Evolutionary conservation across 2,797 vertebrate species (phyloP).

Genomic region (Tragelaphus eurycerus): DNA sequence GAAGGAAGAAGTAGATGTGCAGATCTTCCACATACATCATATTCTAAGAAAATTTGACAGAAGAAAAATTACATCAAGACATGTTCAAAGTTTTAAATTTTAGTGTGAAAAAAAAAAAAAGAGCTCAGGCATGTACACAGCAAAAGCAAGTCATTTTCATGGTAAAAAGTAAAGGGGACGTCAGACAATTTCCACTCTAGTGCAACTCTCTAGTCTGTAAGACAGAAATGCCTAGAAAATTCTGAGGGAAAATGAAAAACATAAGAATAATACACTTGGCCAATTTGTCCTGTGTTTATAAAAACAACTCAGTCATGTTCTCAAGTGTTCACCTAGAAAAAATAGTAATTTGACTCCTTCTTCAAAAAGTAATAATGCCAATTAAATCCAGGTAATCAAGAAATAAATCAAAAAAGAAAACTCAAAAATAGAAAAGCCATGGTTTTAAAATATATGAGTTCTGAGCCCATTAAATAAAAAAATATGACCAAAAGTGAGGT

Average conservation of each 20-base stretch:
- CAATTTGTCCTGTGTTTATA: background rate
- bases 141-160: background rate
- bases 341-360: background rate
- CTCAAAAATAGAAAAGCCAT: background rate
- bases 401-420: constrained; percentile 15
- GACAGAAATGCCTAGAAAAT: background rate
- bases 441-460: background rate
- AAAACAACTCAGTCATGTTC: background rate
- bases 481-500: background rate
- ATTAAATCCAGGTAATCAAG: background rate
- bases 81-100: background rate
- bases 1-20: background rate
- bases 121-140: background rate
- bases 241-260: background rate
- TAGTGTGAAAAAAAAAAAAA: background rate
- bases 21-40: background rate
- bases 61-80: background rate
- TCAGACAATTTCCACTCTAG: background rate
- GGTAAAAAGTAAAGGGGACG: background rate
- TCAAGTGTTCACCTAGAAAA: constrained; percentile 21
- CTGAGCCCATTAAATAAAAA: background rate
- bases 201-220: background rate
- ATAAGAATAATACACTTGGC: background rate
- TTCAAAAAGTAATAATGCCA: constrained; percentile 15
- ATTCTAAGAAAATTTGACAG: background rate